phyloP scores from a whole-genome alignment of 2,797 vertebrate species.

The Microctenopoma stevenorrisi region DNA sequence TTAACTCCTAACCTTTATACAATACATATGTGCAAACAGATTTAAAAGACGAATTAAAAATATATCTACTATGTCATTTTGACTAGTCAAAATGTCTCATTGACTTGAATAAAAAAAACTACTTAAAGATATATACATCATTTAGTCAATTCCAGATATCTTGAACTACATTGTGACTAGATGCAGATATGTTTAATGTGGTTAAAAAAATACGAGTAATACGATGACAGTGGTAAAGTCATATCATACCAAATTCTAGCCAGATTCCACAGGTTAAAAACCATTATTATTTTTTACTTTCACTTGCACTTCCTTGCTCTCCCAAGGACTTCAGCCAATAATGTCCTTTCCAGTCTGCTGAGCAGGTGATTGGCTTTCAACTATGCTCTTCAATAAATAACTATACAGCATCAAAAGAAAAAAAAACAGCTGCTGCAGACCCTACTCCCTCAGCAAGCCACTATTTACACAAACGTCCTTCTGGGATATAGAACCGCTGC shows the following conservation, averaged over 20 bases:
- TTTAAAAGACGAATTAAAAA: no score
- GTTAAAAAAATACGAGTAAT: no score
- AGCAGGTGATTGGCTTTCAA: slow-evolving; percentile 53
- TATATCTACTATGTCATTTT: no score
- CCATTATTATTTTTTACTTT: slow-evolving; percentile 8
- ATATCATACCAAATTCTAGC: neutral
- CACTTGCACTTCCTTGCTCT: slow-evolving; percentile 5
- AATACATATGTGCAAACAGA: no score
- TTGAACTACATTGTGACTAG: no score
- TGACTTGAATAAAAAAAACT: no score
- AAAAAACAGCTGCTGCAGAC: slow-evolving; percentile 7
- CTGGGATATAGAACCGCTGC: slow-evolving; percentile 27
- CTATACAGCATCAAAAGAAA: neutral
- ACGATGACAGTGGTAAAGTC: no score
- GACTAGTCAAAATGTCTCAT: no score
- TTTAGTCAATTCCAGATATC: no score
- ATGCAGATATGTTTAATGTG: no score
- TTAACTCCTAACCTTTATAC: no score
- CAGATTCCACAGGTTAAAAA: slow-evolving; percentile 22
- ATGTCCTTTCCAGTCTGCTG: slow-evolving; percentile 41
- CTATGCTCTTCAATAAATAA: slow-evolving; percentile 7
- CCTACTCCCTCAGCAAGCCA: slow-evolving; percentile 28
- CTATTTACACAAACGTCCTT: slow-evolving; percentile 24
- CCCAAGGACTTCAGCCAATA: slow-evolving; percentile 11
- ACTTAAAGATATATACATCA: no score